Base-by-base conservation (phyloP, 2,888 invertebrate genomes). In the Pterostichus niger region DNA sequence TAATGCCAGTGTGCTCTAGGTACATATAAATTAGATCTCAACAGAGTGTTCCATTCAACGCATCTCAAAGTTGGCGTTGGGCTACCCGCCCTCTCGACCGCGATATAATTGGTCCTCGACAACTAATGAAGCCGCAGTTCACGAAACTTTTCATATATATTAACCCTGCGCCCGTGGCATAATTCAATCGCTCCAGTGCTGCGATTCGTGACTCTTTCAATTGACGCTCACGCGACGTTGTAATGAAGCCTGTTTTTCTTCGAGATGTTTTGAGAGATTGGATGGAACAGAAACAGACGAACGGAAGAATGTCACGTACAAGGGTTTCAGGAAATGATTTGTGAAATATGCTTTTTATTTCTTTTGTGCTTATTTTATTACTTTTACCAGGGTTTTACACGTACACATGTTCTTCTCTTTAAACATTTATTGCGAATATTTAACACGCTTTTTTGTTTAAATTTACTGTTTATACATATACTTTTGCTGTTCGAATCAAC, bases 61-160 rank as follows among this genome's bases (percentile, higher is more conserved):
- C 64, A 64, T 64, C 64, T 31, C 24, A 64, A 64, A 59, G 59
- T 59, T 59, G 11, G 64, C 13, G 11, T 13, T 49, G 35, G 35
- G 33, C 64, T 64, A 64, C 64, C 33, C 35, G 31, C 59, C 7
- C 35, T 13, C 64, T 64, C 33, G 1, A 13, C 64, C 59, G 13
- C 64, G 35, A 49, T 44, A 61, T 78, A 78, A 78, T 78, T 78
- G 78, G 59, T 46, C 44, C 78, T 78, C 40, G 24, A 78, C 24
- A 61, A 11, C 61, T 59, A 78, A 59, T 56, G 61, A 78, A 61
- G 44, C 78, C 46, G 59, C 35, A 44, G 15, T 78, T 56, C 44
- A 56, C 17, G 33, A 44, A 78, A 78, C 78, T 78, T 78, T 78
- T 78, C 78, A 78, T 59, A 78, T 61, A 40, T 78, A 59, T 78